A percentile compares a stretch with the other conserved stretches of the same genome.
Evolutionary conservation across 1,140 invertebrate species (phyloP).

Genomic region (Drosophila tropicalis): DNA sequence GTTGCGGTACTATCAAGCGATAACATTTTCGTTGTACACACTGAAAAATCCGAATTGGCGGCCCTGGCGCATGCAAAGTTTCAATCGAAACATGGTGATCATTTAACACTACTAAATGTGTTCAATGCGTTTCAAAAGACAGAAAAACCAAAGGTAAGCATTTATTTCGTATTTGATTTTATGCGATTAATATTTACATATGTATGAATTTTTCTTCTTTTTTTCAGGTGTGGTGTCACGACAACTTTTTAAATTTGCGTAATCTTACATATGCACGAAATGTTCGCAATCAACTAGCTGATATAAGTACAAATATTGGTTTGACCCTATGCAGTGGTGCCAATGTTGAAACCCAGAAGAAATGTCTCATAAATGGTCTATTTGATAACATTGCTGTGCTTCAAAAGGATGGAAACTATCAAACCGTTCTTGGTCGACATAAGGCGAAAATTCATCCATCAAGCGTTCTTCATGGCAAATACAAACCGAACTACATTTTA

Average conservation of each 20-base stretch:
- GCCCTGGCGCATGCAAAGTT: constrained; percentile 91
- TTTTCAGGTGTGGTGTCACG: constrained; percentile 93
- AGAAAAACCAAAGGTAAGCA: constrained; percentile 88
- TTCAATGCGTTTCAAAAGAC: constrained; percentile 90
- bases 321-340: constrained; percentile 90
- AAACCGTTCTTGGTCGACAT: constrained; percentile 86
- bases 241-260: constrained; percentile 94
- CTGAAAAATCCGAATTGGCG: constrained; percentile 87
- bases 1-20: constrained; percentile 86
- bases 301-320: constrained; percentile 89
- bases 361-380: constrained; percentile 91
- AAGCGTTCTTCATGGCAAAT: constrained; percentile 83
- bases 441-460: constrained; percentile 78
- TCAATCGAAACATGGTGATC: constrained; percentile 94
- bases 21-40: constrained; percentile 85
- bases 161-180: background rate
- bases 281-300: constrained; percentile 92
- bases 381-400: constrained; percentile 96
- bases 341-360: constrained; percentile 88
- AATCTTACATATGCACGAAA: constrained; percentile 93
- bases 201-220: constrained; percentile 38
- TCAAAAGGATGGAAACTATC: constrained; percentile 89
- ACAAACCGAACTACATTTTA: constrained; percentile 90
- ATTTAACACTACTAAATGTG: constrained; percentile 95
- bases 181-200: constrained; percentile 16